A percentile compares a stretch with the other conserved stretches of the same genome.
phyloP scores from a whole-genome alignment of 2,797 vertebrate species.

The Pipistrellus nathusii region DNA sequence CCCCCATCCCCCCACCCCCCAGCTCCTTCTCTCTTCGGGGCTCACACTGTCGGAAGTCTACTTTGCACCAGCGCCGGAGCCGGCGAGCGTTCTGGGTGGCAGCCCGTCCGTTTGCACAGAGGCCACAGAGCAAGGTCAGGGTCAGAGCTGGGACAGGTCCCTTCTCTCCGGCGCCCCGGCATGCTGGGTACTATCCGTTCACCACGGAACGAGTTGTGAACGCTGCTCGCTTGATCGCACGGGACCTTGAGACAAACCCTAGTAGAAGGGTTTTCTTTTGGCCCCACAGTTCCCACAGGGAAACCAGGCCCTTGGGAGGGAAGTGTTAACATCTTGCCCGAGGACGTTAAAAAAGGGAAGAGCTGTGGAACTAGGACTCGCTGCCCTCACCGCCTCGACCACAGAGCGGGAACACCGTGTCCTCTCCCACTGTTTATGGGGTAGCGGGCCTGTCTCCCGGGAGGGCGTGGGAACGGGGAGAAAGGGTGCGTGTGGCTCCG shows the following conservation, averaged over 20 bases:
- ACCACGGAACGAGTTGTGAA: not conserved
- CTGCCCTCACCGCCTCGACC: not conserved
- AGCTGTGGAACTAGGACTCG: not conserved
- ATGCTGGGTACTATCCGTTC: not conserved
- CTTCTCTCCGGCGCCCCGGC: not conserved
- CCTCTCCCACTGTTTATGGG: not conserved
- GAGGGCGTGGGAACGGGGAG: not conserved
- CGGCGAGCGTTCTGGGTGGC: not conserved
- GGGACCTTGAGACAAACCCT: not conserved
- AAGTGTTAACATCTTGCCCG: not conserved
- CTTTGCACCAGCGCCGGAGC: not conserved
- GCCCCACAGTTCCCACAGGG: not conserved
- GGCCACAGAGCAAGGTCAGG: not conserved
- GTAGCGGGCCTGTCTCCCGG: not conserved
- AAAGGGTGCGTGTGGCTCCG: not conserved
- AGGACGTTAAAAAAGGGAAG: not conserved
- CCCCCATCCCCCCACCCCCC: not conserved
- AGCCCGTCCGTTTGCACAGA: not conserved
- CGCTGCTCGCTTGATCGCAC: not conserved
- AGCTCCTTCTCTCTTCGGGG: not conserved
- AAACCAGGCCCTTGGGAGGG: not conserved
- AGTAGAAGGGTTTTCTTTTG: not conserved
- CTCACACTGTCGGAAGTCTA: not conserved
- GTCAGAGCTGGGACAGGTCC: not conserved
- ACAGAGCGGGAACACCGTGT: not conserved